Evolutionary conservation across 2,888 invertebrate genomes (phyloP).

Genomic region (Aproaerema taeniolella): DNA sequence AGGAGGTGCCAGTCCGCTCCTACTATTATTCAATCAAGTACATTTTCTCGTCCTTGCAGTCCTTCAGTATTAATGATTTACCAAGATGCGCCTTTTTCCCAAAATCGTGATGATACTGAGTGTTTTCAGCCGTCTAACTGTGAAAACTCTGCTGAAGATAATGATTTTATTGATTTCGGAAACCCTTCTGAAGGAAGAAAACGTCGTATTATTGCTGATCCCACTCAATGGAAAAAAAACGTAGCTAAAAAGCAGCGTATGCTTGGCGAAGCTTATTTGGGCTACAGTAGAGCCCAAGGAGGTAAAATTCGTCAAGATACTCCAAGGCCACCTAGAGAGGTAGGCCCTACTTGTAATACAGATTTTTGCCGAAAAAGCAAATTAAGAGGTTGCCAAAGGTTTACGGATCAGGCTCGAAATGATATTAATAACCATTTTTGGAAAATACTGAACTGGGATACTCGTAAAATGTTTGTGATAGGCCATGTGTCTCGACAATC

Average conservation of each 20-base stretch:
- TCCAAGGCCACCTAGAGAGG: constrained; percentile 9
- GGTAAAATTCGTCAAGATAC: constrained; percentile 13
- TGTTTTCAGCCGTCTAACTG: no score
- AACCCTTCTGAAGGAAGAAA: constrained; percentile 20
- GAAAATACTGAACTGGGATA: constrained; percentile 23
- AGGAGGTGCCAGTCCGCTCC: no score
- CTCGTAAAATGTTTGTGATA: constrained; percentile 19
- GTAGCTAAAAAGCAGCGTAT: constrained; percentile 17
- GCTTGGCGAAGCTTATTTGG: constrained; percentile 21
- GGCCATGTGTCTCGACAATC: constrained; percentile 20
- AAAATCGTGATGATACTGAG: no score
- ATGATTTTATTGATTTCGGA: constrained; percentile 3
- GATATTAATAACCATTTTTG: constrained; percentile 20
- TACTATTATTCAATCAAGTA: no score
- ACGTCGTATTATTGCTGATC: constrained; percentile 16
- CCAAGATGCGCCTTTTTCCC: no score
- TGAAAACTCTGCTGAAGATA: no score
- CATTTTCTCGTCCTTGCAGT: no score
- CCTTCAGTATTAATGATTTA: no score
- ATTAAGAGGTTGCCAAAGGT: constrained; percentile 16
- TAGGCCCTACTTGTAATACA: constrained; percentile 17
- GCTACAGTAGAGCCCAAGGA: constrained; percentile 16
- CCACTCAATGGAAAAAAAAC: constrained; percentile 18
- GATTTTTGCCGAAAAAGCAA: constrained; percentile 22
- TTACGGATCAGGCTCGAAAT: constrained; percentile 18